These are phyloP conservation scores for Catharus fuscescens DNA, from an alignment of 2,113 vertebrate species.

Conservation along the genomic window DNA sequence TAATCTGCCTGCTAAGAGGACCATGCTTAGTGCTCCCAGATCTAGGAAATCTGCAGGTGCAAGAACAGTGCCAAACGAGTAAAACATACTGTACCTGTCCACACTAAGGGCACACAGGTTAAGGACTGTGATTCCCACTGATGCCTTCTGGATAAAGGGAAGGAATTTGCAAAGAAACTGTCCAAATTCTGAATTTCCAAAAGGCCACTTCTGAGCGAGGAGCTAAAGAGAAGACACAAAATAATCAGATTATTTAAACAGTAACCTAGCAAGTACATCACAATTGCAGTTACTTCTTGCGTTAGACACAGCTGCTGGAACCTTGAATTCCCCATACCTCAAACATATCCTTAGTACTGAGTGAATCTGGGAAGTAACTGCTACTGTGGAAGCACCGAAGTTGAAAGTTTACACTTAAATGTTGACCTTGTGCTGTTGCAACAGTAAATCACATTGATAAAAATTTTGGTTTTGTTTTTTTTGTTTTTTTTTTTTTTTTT, in stretches of 20 bases:
- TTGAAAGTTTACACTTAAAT: not conserved
- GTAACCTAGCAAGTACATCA: not conserved
- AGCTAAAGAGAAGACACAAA: conserved; percentile 79
- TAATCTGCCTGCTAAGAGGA: not conserved
- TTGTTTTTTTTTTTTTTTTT: not conserved
- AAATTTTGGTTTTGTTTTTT: not conserved
- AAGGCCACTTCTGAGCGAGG: conserved; percentile 83
- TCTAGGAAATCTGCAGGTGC: not conserved
- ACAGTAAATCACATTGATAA: not conserved
- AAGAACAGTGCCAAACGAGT: not conserved
- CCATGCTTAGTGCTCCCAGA: not conserved
- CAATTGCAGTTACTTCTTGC: not conserved
- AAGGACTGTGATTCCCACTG: conserved; percentile 96
- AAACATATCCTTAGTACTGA: not conserved
- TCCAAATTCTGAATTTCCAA: conserved; percentile 79
- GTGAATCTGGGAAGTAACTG: not conserved
- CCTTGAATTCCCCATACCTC: not conserved
- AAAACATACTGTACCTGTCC: conserved; percentile 85
- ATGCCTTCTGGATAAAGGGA: conserved; percentile 97
- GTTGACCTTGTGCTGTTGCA: not conserved
- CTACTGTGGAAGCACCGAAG: not conserved
- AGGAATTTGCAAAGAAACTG: conserved; percentile 90
- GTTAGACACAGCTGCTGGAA: not conserved
- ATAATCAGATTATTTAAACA: conserved; percentile 27
- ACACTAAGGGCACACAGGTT: conserved; percentile 97